Percentiles rank a stretch among this genome's conserved stretches.
These are phyloP conservation scores for Scrobipalpa costella DNA, from an alignment of 2,888 invertebrate genomes.

Conservation along the genomic window DNA sequence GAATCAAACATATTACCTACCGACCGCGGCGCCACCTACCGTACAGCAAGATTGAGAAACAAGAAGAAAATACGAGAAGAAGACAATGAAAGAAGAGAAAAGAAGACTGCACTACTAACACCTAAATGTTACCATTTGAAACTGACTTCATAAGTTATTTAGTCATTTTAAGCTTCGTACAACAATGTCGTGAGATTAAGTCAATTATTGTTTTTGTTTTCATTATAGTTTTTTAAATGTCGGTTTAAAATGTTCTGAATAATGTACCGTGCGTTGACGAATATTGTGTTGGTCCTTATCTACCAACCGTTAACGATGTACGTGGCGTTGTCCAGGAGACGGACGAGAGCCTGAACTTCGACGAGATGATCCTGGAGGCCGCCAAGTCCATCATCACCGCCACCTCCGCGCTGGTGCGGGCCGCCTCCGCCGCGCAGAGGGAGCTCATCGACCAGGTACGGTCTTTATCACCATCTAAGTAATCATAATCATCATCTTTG, in stretches of 20 bases:
- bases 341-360: constrained; percentile 97
- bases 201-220: no score
- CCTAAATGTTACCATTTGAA: not conserved
- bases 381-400: constrained; percentile 99
- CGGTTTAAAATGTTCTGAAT: no score
- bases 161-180: no score
- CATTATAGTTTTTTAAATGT: no score
- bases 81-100: not conserved
- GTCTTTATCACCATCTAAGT: no score
- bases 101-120: not conserved
- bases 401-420: constrained; percentile 97
- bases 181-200: no score
- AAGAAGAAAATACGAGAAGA: constrained; percentile 12
- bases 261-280: no score
- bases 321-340: no score
- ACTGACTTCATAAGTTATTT: no score
- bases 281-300: no score
- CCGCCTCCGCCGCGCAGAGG: constrained; percentile 97
- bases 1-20: constrained; percentile 99
- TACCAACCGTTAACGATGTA: no score
- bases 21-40: constrained; percentile 73
- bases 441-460: constrained; percentile 91
- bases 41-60: not conserved
- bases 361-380: constrained; percentile 99
- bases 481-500: no score